These are phyloP conservation scores for Emydoidea blandingii DNA, from an alignment of 2,797 vertebrate genomes.

Conservation along the genomic window DNA sequence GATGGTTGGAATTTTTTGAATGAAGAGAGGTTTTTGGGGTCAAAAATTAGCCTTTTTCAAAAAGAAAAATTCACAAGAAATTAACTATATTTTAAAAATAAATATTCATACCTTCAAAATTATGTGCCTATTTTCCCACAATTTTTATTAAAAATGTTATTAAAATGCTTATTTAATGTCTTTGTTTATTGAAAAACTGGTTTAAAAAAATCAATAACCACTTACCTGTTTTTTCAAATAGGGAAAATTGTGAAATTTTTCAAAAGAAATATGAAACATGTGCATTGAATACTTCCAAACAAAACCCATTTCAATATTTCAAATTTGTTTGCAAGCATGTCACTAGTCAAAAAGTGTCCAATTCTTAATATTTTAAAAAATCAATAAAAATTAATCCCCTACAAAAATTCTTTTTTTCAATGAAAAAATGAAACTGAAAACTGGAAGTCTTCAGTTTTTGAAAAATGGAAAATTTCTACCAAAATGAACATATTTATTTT, in stretches of 20 bases:
- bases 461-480: background rate
- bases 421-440: too few relatives aligned
- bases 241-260: background rate
- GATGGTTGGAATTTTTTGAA: constrained; percentile 5
- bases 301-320: background rate
- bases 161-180: background rate
- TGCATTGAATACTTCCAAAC: background rate
- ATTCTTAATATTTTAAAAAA: background rate
- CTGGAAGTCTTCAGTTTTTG: background rate
- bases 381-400: background rate
- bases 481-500: background rate
- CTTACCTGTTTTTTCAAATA: background rate
- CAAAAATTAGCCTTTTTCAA: background rate
- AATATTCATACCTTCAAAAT: background rate
- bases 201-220: background rate
- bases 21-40: background rate
- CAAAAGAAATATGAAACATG: background rate
- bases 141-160: background rate
- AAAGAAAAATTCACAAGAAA: background rate
- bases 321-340: background rate
- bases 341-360: background rate
- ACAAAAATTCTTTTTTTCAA: background rate
- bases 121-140: background rate
- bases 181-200: background rate
- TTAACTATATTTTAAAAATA: background rate